Conservation (phyloP, 2,797 vertebrate species). For the Lycodopsis pacificus region DNA sequence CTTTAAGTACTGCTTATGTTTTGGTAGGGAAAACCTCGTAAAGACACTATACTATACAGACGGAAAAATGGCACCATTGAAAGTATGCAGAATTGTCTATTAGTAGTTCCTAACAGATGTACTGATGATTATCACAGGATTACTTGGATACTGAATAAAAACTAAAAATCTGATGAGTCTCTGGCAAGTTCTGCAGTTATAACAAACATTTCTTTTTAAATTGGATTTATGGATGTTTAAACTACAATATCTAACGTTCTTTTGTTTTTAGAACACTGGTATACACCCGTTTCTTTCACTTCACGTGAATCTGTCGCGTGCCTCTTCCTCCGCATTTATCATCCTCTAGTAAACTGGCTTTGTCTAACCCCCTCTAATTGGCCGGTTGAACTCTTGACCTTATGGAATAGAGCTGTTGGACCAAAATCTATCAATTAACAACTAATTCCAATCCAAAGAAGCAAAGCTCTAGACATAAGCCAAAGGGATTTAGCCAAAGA, state of each 20-base stretch:
- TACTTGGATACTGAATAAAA: neutral
- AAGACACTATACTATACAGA: neutral
- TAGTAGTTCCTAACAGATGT: neutral
- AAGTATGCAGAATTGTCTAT: neutral
- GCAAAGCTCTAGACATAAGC: neutral
- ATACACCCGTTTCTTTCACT: neutral
- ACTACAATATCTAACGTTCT: neutral
- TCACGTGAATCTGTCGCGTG: neutral
- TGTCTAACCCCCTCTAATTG: neutral
- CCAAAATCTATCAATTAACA: neutral
- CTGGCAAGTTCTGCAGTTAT: neutral
- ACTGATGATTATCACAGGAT: neutral
- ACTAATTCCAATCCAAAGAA: slow-evolving; percentile 1
- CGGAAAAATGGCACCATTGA: neutral
- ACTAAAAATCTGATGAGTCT: neutral
- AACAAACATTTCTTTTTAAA: neutral
- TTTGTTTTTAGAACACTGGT: neutral
- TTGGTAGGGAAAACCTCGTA: neutral
- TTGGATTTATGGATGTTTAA: neutral
- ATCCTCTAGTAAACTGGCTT: neutral
- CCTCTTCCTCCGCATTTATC: neutral
- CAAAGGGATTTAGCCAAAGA: neutral
- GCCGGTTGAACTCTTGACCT: slow-evolving; percentile 5
- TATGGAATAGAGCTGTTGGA: neutral
- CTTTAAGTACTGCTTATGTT: neutral